Evolutionary conservation across 2,888 invertebrate genomes (phyloP).

Genomic region (Lysandra coridon): DNA sequence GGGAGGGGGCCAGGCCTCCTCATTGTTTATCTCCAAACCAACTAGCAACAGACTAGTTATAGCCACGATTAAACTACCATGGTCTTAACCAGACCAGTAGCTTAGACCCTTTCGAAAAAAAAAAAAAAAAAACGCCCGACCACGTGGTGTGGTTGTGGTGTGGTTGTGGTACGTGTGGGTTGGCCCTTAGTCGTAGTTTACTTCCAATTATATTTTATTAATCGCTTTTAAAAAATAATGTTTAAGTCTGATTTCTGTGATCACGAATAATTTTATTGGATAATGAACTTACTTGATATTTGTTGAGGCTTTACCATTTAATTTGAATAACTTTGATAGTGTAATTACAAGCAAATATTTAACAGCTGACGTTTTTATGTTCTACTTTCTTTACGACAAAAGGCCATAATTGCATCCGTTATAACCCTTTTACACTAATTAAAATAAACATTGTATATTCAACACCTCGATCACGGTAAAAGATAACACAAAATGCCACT

Average conservation of each 20-base stretch:
- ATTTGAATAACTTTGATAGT: slow-evolving; percentile 12
- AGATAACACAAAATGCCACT: slow-evolving; percentile 17
- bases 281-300: not conserved
- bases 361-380: slow-evolving; percentile 18
- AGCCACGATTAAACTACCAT: too few species aligned
- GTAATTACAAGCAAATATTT: not conserved
- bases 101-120: too few species aligned
- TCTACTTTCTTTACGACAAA: slow-evolving; percentile 13
- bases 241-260: not conserved
- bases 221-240: not conserved
- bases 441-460: slow-evolving; percentile 12
- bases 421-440: not conserved
- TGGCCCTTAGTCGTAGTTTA: too few species aligned
- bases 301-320: not conserved
- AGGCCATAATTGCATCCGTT: slow-evolving; percentile 6
- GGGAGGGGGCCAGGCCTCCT: too few species aligned
- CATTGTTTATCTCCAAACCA: too few species aligned
- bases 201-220: too few species aligned
- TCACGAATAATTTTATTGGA: not conserved
- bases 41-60: too few species aligned
- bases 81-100: too few species aligned
- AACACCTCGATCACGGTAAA: slow-evolving; percentile 2
- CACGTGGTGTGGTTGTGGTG: too few species aligned
- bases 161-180: too few species aligned
- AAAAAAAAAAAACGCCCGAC: too few species aligned